These are phyloP conservation scores for Glyptemys insculpta DNA, from an alignment of 2,797 vertebrate genomes.

Conservation along the genomic window DNA sequence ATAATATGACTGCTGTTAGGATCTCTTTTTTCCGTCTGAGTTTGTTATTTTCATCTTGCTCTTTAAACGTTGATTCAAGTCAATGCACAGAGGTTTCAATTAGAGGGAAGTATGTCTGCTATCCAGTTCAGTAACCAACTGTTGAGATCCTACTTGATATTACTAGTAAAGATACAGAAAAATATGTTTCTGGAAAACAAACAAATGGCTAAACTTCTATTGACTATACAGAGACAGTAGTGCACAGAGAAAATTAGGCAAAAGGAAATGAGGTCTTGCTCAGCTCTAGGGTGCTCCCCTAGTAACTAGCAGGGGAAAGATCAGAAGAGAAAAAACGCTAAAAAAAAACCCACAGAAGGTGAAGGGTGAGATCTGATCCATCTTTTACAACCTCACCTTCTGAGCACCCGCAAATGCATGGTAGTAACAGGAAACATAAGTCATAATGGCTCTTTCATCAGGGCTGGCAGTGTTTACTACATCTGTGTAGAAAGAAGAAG, in stretches of 20 bases:
- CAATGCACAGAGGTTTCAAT: constrained; percentile 3
- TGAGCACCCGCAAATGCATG: constrained; percentile 79
- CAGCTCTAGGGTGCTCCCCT: constrained; percentile 38
- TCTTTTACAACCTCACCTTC: constrained; percentile 78
- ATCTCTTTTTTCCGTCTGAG: not conserved
- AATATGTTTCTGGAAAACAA: constrained; percentile 58
- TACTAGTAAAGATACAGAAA: constrained; percentile 42
- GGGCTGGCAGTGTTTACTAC: constrained; percentile 78
- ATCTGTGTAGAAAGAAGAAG: constrained; percentile 78
- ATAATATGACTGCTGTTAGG: not conserved
- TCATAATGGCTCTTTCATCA: constrained; percentile 80
- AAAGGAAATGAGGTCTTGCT: constrained; percentile 40
- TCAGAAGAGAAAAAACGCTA: constrained; percentile 18
- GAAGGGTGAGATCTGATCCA: constrained; percentile 64
- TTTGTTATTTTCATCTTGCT: not conserved
- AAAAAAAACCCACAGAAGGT: constrained; percentile 68
- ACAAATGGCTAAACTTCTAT: constrained; percentile 34
- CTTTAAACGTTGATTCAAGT: constrained; percentile 33
- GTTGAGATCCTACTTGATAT: constrained; percentile 46
- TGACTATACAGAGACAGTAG: constrained; percentile 37
- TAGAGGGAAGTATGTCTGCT: not conserved
- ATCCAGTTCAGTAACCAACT: not conserved
- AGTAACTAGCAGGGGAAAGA: constrained; percentile 6
- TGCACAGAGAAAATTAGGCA: constrained; percentile 56
- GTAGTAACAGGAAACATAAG: constrained; percentile 81